Conservation (phyloP, 2,888 invertebrate species). For the Augiades crinisus region DNA sequence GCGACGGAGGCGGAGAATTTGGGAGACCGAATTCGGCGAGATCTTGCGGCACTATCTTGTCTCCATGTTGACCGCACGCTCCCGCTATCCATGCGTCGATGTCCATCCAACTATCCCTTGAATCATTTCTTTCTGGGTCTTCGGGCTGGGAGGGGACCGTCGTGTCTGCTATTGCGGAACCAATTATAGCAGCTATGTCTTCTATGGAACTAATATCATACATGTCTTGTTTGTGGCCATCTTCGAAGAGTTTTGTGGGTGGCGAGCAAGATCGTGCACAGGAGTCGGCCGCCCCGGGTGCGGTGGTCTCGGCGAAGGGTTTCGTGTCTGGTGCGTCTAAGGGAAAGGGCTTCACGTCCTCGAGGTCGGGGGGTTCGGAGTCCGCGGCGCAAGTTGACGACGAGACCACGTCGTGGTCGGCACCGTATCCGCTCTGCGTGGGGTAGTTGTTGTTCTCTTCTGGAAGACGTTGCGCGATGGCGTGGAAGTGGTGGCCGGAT, state of each 20-base stretch:
- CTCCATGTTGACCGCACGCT: slow-evolving; percentile 87
- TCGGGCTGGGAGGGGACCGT: slow-evolving; percentile 89
- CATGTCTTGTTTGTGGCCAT: slow-evolving; percentile 80
- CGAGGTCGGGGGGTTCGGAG: slow-evolving; percentile 82
- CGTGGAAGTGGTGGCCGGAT: slow-evolving; percentile 93
- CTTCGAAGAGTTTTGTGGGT: slow-evolving; percentile 73
- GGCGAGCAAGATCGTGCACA: slow-evolving; percentile 78
- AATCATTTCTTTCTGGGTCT: slow-evolving; percentile 86
- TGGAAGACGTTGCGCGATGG: slow-evolving; percentile 88
- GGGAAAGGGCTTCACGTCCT: slow-evolving; percentile 83
- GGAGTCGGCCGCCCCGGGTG: slow-evolving; percentile 82
- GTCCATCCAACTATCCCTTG: slow-evolving; percentile 93
- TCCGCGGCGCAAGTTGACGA: slow-evolving; percentile 87
- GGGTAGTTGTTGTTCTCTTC: slow-evolving; percentile 88
- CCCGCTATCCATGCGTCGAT: slow-evolving; percentile 93
- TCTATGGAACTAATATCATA: slow-evolving; percentile 90
- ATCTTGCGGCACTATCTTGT: slow-evolving; percentile 85
- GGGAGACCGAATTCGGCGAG: slow-evolving; percentile 86
- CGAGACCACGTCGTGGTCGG: slow-evolving; percentile 87
- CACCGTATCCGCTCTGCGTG: slow-evolving; percentile 81
- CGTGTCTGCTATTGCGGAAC: slow-evolving; percentile 94
- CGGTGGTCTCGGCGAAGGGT: slow-evolving; percentile 71
- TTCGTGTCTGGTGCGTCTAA: slow-evolving; percentile 77
- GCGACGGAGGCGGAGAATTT: slow-evolving; percentile 82
- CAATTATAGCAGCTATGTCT: slow-evolving; percentile 92